Conservation (phyloP, 1,140 invertebrate species). For the Spodoptera litura region DNA sequence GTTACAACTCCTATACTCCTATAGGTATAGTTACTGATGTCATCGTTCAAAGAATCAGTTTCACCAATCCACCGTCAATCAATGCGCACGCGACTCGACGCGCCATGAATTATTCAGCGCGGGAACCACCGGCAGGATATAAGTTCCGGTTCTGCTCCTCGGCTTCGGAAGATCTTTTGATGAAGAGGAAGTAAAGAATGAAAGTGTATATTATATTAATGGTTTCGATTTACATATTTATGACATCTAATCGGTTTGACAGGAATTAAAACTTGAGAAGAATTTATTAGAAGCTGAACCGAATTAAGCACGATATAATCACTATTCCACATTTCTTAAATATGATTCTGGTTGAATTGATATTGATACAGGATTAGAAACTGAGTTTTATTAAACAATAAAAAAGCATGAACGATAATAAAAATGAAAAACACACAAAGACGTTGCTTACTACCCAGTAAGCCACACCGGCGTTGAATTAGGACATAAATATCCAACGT, state of each 20-base stretch:
- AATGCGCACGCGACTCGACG: constrained; percentile 51
- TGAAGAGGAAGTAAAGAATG: constrained; percentile 25
- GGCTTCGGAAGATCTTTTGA: constrained; percentile 35
- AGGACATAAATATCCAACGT: constrained; percentile 34
- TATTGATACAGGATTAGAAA: no score
- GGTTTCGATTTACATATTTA: neutral
- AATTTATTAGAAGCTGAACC: no score
- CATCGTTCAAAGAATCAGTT: constrained; percentile 47
- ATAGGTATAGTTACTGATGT: constrained; percentile 38
- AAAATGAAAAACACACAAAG: neutral
- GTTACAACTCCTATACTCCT: constrained; percentile 13
- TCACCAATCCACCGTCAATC: constrained; percentile 40
- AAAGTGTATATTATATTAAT: constrained; percentile 2
- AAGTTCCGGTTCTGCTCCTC: constrained; percentile 71
- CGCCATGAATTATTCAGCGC: constrained; percentile 70
- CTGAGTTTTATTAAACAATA: neutral
- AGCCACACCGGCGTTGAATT: constrained; percentile 3
- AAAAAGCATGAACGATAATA: neutral
- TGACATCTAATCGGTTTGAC: neutral
- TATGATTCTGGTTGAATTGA: no score
- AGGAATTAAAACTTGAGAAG: no score
- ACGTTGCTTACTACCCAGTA: neutral
- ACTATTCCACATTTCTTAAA: no score
- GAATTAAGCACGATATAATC: no score
- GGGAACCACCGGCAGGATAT: constrained; percentile 73